Evolutionary conservation across 1,140 invertebrate genomes (phyloP), one percentile per base, ranked within the genome.

Genomic region (Chlorops oryzae): DNA sequence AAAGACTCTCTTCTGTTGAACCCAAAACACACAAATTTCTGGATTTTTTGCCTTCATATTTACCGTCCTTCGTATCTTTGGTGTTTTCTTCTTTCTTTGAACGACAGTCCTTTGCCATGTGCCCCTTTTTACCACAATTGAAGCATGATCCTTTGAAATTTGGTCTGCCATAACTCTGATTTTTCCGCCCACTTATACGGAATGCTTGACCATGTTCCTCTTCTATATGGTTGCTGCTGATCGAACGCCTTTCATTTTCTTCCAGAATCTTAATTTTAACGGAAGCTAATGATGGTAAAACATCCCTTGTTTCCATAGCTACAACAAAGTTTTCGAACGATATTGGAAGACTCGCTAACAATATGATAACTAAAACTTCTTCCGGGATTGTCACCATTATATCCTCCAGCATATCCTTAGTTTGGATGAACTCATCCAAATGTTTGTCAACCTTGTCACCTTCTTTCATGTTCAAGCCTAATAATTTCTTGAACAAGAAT

Each of bases 301-400:
- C 35, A 24, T 56, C 54, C 4, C 54, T 10, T 10, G 45, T 42
- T 45, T 56, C 54, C 13, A 56, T 22, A 12, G 49, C 54, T 3
- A 56, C 46, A 0, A 56, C 50, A 12, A 56, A 52, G 23, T 52
- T 56, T 34, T 52, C 54, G 22, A 20, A 56, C 2, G 24, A 12
- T 17, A 35, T 39, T 12, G 45, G 40, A 1, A 52, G 32, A 23
- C 44, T 49, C 0, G 45, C 28, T 21, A 56, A 18, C 6, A 45
- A 22, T 5, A 49, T 49, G 23, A 52, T 44, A 2, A 39, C 20
- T 2, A 56, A 51, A 13, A 56, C 27, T 13, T 56, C 50, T 10
- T 56, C 50, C 21, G 47, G 42, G 2, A 55, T 12, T 4, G 12
- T 20, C 15, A 55, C 38, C 7, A 35, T 42, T 10, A 43, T 50